These are phyloP conservation scores for Opisthocomus hoazin DNA, from an alignment of 2,113 vertebrate species.

Conservation along the genomic window DNA sequence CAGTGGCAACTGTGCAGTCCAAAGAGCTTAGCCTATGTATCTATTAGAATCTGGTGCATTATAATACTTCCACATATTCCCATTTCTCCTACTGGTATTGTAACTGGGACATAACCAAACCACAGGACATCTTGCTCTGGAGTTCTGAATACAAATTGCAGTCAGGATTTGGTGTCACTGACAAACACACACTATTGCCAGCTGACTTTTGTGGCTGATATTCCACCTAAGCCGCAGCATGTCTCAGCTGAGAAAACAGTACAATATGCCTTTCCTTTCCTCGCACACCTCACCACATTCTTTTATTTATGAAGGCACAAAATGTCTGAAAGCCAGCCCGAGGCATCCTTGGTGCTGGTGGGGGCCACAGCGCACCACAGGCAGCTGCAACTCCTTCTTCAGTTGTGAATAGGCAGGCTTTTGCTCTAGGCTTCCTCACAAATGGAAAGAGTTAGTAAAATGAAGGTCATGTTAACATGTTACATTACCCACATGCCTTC, in stretches of 20 bases:
- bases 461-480: not conserved
- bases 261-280: not conserved
- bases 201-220: not conserved
- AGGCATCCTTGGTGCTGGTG: not conserved
- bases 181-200: not conserved
- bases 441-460: not conserved
- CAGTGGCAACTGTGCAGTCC: not conserved
- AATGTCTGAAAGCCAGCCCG: not conserved
- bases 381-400: not conserved
- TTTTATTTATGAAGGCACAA: not conserved
- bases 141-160: not conserved
- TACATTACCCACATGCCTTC: not conserved
- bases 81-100: not conserved
- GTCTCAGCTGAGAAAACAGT: not conserved
- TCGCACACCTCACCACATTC: not conserved
- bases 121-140: not conserved
- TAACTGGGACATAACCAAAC: not conserved
- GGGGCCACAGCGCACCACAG: not conserved
- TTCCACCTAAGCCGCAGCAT: not conserved
- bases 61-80: not conserved
- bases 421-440: not conserved
- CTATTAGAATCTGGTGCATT: not conserved
- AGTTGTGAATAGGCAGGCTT: not conserved
- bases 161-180: not conserved
- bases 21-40: not conserved